Evolutionary conservation across 1,140 invertebrate genomes (phyloP), one percentile per base, ranked within the genome.

Genomic region (Campoletis sonorensis): DNA sequence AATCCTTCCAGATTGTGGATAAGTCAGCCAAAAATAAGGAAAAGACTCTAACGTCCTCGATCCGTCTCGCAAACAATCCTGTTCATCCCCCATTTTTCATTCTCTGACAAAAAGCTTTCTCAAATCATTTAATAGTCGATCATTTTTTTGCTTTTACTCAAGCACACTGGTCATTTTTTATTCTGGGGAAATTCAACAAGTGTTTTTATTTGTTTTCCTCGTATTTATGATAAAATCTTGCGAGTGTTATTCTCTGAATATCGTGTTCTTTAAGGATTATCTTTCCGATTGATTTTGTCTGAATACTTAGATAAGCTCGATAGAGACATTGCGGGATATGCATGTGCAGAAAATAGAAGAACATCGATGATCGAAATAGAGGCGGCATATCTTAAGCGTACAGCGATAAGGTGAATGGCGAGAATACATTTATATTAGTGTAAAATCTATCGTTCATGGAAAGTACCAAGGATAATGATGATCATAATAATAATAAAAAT

Each of bases 1-100:
- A 88, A 90, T 90, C 89, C 88, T 87, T 82, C 85, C 85, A 88
- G 87, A 89, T 89, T 88, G 88, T 89, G 88, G 88, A 88, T 88
- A 90, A 90, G 87, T 88, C 87, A 86, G 86, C 84, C 81, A 72
- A 70, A 77, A 45, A 54, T 54, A 18, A 51, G 26, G 23, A 75
- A 13, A 70, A 82, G 58, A 70, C 27, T 27, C 51, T 11, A 16
- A 15, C 33, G 71, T 79, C 73, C 70, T 78, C 26, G 68, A 68
- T 54, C 78, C 54, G 49, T 33, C 76, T 33, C 5, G 27, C 18
- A 5, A 40, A 26, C 76, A n/a, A 33, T 27, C 1, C 37, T 23
- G 26, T 61, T 18, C 11, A 67, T 61, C 80, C 73, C 80, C 85
- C 81, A 26, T 26, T 64, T 64, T 13, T 64, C 78, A 83, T 83